Evolutionary conservation across 2,888 invertebrate genomes (phyloP).

Genomic region (Scotopteryx bipunctaria): DNA sequence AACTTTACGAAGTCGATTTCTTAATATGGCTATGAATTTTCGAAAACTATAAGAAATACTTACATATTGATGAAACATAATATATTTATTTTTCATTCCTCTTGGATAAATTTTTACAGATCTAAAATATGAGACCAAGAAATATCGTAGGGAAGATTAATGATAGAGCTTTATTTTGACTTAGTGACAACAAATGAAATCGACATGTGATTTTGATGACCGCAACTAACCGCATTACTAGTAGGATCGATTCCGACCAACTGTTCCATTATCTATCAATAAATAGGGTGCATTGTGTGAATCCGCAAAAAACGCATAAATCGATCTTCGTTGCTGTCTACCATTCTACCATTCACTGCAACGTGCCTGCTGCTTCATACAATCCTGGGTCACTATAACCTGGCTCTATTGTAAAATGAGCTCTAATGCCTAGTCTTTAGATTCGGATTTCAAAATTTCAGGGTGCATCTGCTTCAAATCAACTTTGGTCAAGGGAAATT

Average conservation of each 20-base stretch:
- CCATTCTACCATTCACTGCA: conserved; percentile 57
- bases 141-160: conserved; percentile 16
- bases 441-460: neutral
- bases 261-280: conserved; percentile 81
- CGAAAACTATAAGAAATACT: too few relatives aligned
- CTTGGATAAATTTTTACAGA: too few relatives aligned
- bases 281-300: conserved; percentile 73
- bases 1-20: neutral
- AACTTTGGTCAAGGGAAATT: too few relatives aligned
- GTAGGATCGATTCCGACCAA: conserved; percentile 69
- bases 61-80: too few relatives aligned
- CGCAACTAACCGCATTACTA: conserved; percentile 79
- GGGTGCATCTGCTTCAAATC: too few relatives aligned
- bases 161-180: conserved; percentile 40
- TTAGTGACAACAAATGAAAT: conserved; percentile 55
- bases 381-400: conserved; percentile 1
- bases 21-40: too few relatives aligned
- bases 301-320: conserved; percentile 77
- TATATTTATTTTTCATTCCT: too few relatives aligned
- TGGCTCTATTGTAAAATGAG: neutral
- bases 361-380: conserved; percentile 43
- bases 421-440: neutral
- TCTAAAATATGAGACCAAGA: too few relatives aligned
- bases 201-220: conserved; percentile 80
- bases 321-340: conserved; percentile 77